These are phyloP conservation scores for Chelmon rostratus DNA, from an alignment of 2,797 vertebrate genomes.

Conservation along the genomic window DNA sequence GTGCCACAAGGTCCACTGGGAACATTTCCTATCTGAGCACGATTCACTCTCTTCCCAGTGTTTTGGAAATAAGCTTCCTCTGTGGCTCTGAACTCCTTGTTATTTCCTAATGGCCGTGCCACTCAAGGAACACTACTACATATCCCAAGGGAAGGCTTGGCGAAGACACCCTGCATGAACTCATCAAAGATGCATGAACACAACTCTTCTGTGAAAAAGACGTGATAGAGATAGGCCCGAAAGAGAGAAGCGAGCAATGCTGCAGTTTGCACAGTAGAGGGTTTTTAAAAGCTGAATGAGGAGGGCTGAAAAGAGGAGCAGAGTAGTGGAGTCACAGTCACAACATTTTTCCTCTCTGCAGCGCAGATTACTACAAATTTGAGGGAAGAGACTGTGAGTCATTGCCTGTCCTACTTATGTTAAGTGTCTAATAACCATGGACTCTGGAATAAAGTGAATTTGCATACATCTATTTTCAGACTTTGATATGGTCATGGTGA, in stretches of 20 bases:
- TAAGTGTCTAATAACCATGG: slow-evolving; percentile 73
- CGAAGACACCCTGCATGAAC: slow-evolving; percentile 52
- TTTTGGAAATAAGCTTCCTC: slow-evolving; percentile 55
- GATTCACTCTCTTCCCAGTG: slow-evolving; percentile 38
- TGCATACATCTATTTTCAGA: slow-evolving; percentile 78
- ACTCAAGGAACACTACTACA: slow-evolving; percentile 54
- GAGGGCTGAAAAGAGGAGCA: slow-evolving; percentile 44
- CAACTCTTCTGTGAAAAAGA: slow-evolving; percentile 67
- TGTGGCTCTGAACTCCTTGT: slow-evolving; percentile 35
- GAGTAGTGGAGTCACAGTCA: slow-evolving; percentile 55
- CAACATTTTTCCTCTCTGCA: slow-evolving; percentile 51
- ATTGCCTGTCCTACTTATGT: slow-evolving; percentile 76
- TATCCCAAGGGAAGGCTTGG: slow-evolving; percentile 56
- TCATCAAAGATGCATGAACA: slow-evolving; percentile 67
- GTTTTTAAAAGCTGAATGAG: slow-evolving; percentile 65
- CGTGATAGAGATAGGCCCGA: slow-evolving; percentile 43
- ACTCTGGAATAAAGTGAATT: slow-evolving; percentile 72
- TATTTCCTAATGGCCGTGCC: slow-evolving; percentile 49
- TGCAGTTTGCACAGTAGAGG: slow-evolving; percentile 54
- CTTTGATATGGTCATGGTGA: slow-evolving; percentile 66
- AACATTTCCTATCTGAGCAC: slow-evolving; percentile 38
- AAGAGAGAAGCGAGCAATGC: slow-evolving; percentile 59
- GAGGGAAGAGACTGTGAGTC: slow-evolving; percentile 68
- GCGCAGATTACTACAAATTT: slow-evolving; percentile 65
- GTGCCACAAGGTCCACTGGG: slow-evolving; percentile 18